Conservation (phyloP, 2,113 vertebrate species). For the Pelecanus crispus region DNA sequence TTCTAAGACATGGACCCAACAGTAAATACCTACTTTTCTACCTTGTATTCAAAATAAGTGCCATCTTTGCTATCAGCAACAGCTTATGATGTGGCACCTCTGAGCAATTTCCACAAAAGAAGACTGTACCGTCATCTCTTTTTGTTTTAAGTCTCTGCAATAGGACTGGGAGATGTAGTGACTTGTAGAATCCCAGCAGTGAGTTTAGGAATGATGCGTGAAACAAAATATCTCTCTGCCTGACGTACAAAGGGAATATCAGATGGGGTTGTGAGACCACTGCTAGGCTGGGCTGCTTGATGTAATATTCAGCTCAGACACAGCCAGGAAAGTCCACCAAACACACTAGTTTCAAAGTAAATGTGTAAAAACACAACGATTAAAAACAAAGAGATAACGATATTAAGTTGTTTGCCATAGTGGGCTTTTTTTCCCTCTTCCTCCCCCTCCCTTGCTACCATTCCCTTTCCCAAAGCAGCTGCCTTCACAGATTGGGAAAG, state of each 20-base stretch:
- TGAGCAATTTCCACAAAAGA: neutral
- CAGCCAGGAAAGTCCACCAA: neutral
- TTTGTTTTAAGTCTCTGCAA: slow-evolving; percentile 4
- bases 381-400: neutral
- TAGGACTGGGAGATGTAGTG: neutral
- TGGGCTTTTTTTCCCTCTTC: neutral
- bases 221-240: slow-evolving; percentile 36
- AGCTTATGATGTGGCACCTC: neutral
- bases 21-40: neutral
- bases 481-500: neutral
- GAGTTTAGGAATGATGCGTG: slow-evolving; percentile 55
- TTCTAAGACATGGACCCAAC: neutral
- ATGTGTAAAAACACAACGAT: neutral
- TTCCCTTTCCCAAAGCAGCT: neutral
- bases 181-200: slow-evolving; percentile 21
- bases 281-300: neutral
- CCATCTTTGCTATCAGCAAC: neutral
- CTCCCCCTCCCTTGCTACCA: neutral
- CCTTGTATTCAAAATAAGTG: neutral
- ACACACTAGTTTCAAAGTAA: neutral
- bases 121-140: neutral
- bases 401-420: neutral
- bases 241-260: slow-evolving; percentile 6
- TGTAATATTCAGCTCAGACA: neutral
- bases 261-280: neutral